Evolutionary conservation across 2,797 vertebrate genomes (phyloP), one percentile per base, ranked within the genome.

Genomic region (Hippopotamyrus pictus): DNA sequence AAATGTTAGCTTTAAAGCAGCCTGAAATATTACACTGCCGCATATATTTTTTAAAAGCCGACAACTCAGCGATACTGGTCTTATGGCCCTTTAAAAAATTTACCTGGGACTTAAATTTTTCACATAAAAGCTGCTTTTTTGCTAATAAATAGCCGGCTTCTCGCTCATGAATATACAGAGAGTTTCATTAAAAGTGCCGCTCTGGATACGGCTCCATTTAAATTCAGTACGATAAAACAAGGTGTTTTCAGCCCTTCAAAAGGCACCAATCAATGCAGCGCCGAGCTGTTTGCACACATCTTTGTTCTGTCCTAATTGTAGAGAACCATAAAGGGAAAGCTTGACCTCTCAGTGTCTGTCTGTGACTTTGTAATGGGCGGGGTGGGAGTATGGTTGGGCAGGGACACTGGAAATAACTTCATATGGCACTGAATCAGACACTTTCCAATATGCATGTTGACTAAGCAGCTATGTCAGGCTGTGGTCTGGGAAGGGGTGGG

Each of bases 141-240:
- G 41, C 76, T 44, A 19, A 37, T 51, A 84, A 59, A n/a, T 76
- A 22, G 73, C 53, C 79, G 22, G 79, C 54, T 41, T 79, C 69
- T 11, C 22, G n/a, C 79, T 89, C 44, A 88, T 79, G 48, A 88
- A 88, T 88, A 88, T 88, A 76, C 88, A 88, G 19, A 79, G 22
- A 25, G n/a, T 73, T 73, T 88, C 87, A 88, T 88, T 88, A 88
- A 8, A 73, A 88, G 62, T 22, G 46, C 41, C 17, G 19, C 76
- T 82, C 76, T n/a, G 76, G 41, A n/a, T 73, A 37, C 12, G 29
- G 33, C 65, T 46, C 41, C 12, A 85, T 48, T 85, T 48, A 51
- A 48, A 85, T 85, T 85, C 82, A 12, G 48, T 12, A 85, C 22
- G 3, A 85, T 85, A 85, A 85, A 85, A 73, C 17, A 85, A 85